Base-by-base conservation (phyloP, 2,888 invertebrate species). In the Euzophera pinguis region DNA sequence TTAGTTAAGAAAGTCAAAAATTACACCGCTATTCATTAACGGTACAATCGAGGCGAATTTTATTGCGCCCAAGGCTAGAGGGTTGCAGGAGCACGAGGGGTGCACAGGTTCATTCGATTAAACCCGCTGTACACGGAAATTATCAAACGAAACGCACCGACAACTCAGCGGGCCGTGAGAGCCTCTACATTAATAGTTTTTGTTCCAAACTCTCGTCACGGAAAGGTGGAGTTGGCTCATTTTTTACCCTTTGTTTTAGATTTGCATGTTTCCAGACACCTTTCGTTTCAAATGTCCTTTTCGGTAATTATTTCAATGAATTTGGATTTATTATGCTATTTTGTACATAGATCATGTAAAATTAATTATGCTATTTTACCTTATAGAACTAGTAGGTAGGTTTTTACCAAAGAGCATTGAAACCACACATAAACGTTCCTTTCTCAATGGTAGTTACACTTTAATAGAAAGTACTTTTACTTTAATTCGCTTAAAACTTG, bases 91-190 rank as follows among this genome's bases (percentile, higher is more conserved):
- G 61, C 54, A 56, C 62, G 41, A 60, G 61, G 62, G 67, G 57
- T 65, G 66, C 60, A 61, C 64, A 59, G 66, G 71, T 82, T 84
- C 79, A 88, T 85, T 88, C 85, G 87, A 90, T 89, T 90, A 88
- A 86, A 87, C 78, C 80, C 73, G 76, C 77, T 81, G 82, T 85
- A 84, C 81, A 83, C 83, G 81, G 81, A 83, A 84, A 86, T 88
- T 87, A 89, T 88, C 85, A 87, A 87, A 87, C 88, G 86, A 79
- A 84, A 85, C 84, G 80, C 84, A 85, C 84, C 78, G 78, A 81
- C 82, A 78, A 82, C 73, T 79, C 87, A 87, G 67, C 85, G 82
- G 79, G 67, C 84, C 81, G 87, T 77, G 78, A 82, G 78, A 78
- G 80, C 72, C 76, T 79, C 79, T 82, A 81, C 82, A 81, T 84